phyloP scores from a whole-genome alignment of 2,113 vertebrate species.

The Thalassarche chlororhynchos region DNA sequence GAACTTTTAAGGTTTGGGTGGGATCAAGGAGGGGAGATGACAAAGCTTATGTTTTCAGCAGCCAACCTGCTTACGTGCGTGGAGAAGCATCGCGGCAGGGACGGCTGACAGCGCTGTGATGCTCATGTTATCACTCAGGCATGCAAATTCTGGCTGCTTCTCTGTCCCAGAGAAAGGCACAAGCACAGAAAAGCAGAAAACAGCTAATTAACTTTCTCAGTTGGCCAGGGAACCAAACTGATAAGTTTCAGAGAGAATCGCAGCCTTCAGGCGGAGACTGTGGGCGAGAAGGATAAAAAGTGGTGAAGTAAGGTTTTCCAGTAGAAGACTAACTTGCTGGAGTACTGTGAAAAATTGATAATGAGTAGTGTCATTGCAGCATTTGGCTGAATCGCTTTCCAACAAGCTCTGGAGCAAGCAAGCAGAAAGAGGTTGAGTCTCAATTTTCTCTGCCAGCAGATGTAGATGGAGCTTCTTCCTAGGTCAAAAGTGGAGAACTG shows the following conservation, averaged over 20 bases:
- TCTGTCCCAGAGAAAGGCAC: not conserved
- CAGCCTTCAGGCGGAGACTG: not conserved
- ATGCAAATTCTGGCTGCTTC: not conserved
- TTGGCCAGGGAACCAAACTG: not conserved
- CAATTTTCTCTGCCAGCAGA: not conserved
- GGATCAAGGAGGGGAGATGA: not conserved
- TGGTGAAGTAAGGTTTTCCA: not conserved
- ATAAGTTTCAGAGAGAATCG: not conserved
- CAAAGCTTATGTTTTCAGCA: not conserved
- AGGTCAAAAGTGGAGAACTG: not conserved
- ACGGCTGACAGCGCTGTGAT: not conserved
- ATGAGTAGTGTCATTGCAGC: not conserved
- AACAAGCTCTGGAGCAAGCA: not conserved
- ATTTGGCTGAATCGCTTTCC: not conserved
- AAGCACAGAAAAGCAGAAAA: not conserved
- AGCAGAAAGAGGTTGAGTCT: not conserved
- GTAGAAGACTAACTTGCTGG: not conserved
- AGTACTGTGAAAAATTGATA: not conserved
- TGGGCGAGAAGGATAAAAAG: not conserved
- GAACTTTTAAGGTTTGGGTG: not conserved
- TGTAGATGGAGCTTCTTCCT: not conserved
- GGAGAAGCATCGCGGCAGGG: not conserved
- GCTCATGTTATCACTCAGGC: not conserved
- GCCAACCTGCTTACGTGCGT: accelerated
- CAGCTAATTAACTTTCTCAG: constrained; percentile 21